A percentile compares a stretch with the other conserved stretches of the same genome.
Evolutionary conservation across 2,113 vertebrate genomes (phyloP).

Genomic region (Vidua macroura): DNA sequence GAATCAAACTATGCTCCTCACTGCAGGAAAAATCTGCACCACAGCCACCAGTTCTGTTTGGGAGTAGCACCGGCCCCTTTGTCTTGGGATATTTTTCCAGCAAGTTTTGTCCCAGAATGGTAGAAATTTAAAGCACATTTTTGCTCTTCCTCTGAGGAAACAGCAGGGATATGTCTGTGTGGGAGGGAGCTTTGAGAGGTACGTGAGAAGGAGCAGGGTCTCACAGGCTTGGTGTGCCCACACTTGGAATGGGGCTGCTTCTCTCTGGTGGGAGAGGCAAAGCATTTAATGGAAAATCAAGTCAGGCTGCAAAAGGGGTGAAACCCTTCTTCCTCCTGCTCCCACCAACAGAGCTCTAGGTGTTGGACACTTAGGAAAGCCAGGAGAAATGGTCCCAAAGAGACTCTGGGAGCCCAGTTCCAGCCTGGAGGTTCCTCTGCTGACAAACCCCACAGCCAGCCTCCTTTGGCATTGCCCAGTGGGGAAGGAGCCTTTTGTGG

Average conservation of each 20-base stretch:
- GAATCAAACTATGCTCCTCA: background rate
- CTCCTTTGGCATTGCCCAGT: background rate
- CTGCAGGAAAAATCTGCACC: background rate
- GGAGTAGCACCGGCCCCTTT: background rate
- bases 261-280: background rate
- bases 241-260: background rate
- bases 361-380: background rate
- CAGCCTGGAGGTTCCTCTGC: background rate
- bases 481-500: background rate
- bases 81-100: background rate
- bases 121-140: background rate
- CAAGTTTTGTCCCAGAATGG: background rate
- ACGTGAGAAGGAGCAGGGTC: background rate
- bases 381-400: background rate
- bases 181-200: background rate
- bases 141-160: background rate
- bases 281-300: background rate
- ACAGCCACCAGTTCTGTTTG: background rate
- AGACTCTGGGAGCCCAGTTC: accelerated
- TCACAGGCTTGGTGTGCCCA: background rate
- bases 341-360: background rate
- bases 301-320: background rate
- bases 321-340: background rate
- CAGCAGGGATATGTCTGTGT: background rate
- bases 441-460: background rate